A percentile compares a stretch with the other conserved stretches of the same genome.
Conservation (phyloP, 2,113 vertebrate species). For the Leptocoma aspasia region DNA sequence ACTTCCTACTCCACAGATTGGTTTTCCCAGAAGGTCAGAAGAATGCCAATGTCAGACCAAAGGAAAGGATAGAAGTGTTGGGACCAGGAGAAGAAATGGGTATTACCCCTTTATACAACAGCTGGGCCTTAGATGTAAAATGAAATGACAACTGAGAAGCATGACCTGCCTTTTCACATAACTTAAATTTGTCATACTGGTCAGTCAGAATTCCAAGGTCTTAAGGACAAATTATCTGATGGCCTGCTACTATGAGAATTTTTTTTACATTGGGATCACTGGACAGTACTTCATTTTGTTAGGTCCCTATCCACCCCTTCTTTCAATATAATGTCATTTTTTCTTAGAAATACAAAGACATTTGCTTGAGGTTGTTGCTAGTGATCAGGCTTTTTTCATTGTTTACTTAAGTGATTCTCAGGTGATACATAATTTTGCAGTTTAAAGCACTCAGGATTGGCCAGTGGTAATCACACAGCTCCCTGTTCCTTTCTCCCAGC, state of each 20-base stretch:
- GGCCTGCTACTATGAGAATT: neutral
- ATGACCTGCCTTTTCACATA: neutral
- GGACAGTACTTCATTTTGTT: neutral
- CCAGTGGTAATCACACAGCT: neutral
- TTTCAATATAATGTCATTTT: neutral
- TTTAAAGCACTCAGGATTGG: neutral
- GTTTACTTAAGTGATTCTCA: neutral
- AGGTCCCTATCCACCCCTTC: neutral
- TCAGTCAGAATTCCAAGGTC: neutral
- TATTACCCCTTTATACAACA: neutral
- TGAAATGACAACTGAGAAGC: neutral
- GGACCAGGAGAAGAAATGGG: neutral
- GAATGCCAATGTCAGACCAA: neutral
- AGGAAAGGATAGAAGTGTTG: neutral
- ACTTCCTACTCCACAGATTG: neutral
- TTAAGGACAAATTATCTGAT: neutral
- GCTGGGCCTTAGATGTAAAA: neutral
- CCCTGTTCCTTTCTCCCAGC: neutral
- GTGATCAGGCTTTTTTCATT: neutral
- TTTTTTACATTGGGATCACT: neutral
- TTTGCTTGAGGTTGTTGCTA: neutral
- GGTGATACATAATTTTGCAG: neutral
- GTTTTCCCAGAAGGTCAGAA: neutral
- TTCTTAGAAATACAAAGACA: neutral
- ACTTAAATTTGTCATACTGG: neutral